phyloP scores from a whole-genome alignment of 35 echinoderm and acorn worm genomes.

The Eucidaris tribuloides region DNA sequence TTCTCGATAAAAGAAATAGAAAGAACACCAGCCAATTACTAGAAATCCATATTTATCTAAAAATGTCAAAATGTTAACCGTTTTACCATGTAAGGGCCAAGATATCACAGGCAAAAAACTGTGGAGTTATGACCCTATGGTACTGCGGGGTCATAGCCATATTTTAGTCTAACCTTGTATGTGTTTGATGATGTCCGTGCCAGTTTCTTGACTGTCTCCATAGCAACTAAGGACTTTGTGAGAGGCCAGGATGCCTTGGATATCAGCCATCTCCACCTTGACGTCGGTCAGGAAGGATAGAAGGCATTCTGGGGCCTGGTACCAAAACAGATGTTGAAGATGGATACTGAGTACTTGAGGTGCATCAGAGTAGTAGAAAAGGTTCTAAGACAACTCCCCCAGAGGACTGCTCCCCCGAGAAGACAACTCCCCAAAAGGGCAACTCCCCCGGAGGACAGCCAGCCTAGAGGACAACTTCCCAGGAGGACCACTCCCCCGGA shows the following conservation, averaged over 20 bases:
- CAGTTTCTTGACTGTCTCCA: neutral
- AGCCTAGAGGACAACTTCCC: neutral
- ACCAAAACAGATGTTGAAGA: neutral
- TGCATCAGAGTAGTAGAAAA: neutral
- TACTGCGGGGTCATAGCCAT: no score
- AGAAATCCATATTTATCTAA: no score
- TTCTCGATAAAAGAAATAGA: no score
- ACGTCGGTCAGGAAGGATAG: slow-evolving; percentile 36
- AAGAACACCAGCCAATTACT: no score
- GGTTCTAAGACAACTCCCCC: neutral
- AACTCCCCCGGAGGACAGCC: no score
- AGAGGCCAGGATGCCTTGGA: slow-evolving; percentile 33
- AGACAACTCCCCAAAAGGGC: no score
- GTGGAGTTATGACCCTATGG: no score
- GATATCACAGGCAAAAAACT: no score
- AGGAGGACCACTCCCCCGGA: no score
- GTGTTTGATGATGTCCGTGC: slow-evolving; percentile 35
- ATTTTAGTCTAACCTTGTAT: slow-evolving; percentile 46
- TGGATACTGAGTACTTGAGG: neutral
- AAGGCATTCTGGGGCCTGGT: slow-evolving; percentile 61
- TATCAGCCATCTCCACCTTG: slow-evolving; percentile 52
- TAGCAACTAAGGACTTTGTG: slow-evolving; percentile 23
- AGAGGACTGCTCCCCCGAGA: no score
- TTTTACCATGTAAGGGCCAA: no score
- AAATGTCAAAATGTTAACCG: no score